Base-by-base conservation (phyloP, 2,113 vertebrate genomes). In the Rhea pennata region DNA sequence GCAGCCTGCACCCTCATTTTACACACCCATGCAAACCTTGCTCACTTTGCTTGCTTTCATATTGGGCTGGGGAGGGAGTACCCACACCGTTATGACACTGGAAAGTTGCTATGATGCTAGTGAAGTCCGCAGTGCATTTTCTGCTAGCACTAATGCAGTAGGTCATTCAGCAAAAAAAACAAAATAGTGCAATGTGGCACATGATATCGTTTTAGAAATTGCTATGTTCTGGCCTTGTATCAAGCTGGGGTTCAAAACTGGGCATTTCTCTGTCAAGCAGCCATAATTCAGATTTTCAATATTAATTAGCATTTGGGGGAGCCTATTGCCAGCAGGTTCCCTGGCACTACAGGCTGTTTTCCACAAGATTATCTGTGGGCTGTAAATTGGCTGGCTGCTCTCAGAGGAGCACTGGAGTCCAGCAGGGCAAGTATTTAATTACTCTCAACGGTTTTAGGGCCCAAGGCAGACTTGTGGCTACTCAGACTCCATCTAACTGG, bases 391-490 rank as follows among this genome's bases (percentile, higher is more conserved):
- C 80, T 90, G 40, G n/a, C 15, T 64, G 76, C 61, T 84, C 74
- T 89, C 74, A 46, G n/a, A 69, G 74, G 54, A 11, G 6, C 72
- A 33, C 58, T 59, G 82, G 21, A 82, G 62, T 88, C 78, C 83
- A 73, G 71, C 29, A 23, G 54, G 71, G 8, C 56, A 71, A 92
- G 69, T 81, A 50, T 78, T 87, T 95, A 94, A 96, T 95, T 85
- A 84, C 22, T 80, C 77, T 83, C 73, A 87, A 40, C 67, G 61
- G 67, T 61, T 95, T 89, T 54, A 91, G 0, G 0, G 77, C 94
- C 90, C 66, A 33, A n/a, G 69, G 92, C 88, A 87, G 73, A 69
- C 70, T 84, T 81, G 75, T 73, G 74, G 87, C 73, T 48, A 61
- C 62, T 87, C 85, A 42, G 39, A 9, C 17, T 76, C n/a, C 54